A percentile compares a stretch with the other conserved stretches of the same genome.
phyloP scores from a whole-genome alignment of 1,140 invertebrate species.

The Drosophila sp. region DNA sequence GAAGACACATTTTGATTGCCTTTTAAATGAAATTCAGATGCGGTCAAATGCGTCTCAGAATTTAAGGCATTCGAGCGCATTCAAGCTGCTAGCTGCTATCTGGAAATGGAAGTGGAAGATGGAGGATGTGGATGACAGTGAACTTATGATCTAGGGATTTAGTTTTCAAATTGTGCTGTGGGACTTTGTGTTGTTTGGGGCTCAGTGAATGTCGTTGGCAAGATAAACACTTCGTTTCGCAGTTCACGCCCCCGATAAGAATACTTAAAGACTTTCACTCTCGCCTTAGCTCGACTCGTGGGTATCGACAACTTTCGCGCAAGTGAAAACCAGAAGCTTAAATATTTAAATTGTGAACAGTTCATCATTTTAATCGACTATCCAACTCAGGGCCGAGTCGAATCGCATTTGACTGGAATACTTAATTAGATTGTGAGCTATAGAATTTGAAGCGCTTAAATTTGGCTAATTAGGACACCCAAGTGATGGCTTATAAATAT shows the following conservation, averaged over 20 bases:
- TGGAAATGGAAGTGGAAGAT: not conserved
- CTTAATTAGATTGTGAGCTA: constrained; percentile 58
- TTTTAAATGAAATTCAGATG: constrained; percentile 43
- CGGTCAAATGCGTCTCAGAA: constrained; percentile 20
- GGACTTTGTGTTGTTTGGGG: constrained; percentile 4
- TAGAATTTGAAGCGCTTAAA: constrained; percentile 51
- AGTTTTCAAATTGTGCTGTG: constrained; percentile 7
- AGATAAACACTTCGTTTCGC: constrained; percentile 14
- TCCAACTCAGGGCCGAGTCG: constrained; percentile 11
- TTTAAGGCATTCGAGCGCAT: constrained; percentile 15
- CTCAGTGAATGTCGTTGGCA: constrained; percentile 12
- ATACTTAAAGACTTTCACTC: constrained; percentile 71
- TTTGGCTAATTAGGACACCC: constrained; percentile 78
- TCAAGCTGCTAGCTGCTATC: constrained; percentile 5
- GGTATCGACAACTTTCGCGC: constrained; percentile 61
- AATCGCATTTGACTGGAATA: constrained; percentile 61
- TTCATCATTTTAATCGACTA: constrained; percentile 69
- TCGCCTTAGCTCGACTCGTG: constrained; percentile 14
- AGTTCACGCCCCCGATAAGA: constrained; percentile 25
- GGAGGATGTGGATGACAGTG: no score
- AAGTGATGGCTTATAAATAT: constrained; percentile 61
- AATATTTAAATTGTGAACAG: constrained; percentile 66
- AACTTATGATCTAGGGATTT: not conserved
- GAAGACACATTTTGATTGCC: constrained; percentile 27
- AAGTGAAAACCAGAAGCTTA: constrained; percentile 69